Evolutionary conservation across 1,140 invertebrate genomes (phyloP).

Genomic region (Acromyrmex charruanus): DNA sequence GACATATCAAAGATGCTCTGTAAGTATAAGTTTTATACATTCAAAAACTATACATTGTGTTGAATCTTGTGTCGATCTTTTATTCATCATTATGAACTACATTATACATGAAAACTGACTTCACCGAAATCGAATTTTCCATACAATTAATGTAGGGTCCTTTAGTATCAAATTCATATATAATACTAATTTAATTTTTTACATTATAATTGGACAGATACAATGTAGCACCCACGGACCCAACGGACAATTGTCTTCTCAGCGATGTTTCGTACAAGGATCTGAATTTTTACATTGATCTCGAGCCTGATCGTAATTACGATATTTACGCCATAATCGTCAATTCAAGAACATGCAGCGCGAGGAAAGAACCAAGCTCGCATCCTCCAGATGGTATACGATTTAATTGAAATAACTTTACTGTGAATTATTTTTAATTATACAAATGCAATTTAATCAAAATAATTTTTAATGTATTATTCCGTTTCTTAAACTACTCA

Average conservation of each 20-base stretch:
- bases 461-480: conserved; percentile 14
- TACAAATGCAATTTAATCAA: conserved; percentile 25
- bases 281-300: conserved; percentile 91
- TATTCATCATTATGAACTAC: no score
- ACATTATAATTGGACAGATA: conserved; percentile 80
- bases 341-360: conserved; percentile 76
- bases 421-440: conserved; percentile 3
- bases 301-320: conserved; percentile 91
- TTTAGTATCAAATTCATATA: conserved; percentile 1
- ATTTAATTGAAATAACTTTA: conserved; percentile 29
- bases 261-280: conserved; percentile 89
- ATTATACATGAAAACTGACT: no score
- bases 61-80: no score
- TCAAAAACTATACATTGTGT: no score
- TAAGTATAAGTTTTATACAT: no score
- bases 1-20: no score
- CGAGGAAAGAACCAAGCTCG: conserved; percentile 56
- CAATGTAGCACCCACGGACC: conserved; percentile 81
- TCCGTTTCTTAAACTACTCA: background rate
- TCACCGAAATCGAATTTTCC: no score
- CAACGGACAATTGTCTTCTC: conserved; percentile 91
- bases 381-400: conserved; percentile 75
- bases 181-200: conserved; percentile 16
- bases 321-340: conserved; percentile 92
- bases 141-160: no score